Conservation (phyloP, 2,888 invertebrate genomes). For the Alloplasta piceator region DNA sequence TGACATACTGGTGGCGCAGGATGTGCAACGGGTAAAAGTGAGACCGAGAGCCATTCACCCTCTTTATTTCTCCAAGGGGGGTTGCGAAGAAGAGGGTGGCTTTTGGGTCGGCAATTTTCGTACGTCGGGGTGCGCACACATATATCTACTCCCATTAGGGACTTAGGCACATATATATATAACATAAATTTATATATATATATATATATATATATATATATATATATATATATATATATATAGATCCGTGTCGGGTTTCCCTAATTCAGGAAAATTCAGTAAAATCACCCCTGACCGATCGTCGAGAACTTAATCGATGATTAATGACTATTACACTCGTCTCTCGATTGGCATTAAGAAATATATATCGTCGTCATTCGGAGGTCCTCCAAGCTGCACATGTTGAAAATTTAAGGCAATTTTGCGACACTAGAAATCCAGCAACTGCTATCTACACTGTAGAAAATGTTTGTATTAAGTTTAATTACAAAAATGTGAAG, state of each 20-base stretch:
- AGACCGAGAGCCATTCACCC: constrained; percentile 55
- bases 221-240: not conserved
- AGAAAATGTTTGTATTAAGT: no score
- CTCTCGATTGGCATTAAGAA: constrained; percentile 29
- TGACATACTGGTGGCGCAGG: constrained; percentile 81
- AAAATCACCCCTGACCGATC: constrained; percentile 81
- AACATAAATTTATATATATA: no score
- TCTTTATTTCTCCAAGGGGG: constrained; percentile 56
- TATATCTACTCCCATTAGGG: constrained; percentile 11
- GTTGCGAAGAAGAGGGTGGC: constrained; percentile 56
- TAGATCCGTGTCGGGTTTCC: constrained; percentile 70
- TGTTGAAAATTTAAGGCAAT: constrained; percentile 29
- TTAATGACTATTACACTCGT: constrained; percentile 76
- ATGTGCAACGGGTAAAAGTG: constrained; percentile 42
- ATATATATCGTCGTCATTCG: constrained; percentile 30
- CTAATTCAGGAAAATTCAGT: constrained; percentile 81
- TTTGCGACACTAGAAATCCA: not conserved
- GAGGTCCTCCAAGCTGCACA: not conserved
- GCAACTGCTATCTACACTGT: no score
- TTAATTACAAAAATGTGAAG: no score
- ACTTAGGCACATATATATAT: not conserved
- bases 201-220: not conserved
- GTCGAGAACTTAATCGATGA: constrained; percentile 82
- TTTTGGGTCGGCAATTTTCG: constrained; percentile 26
- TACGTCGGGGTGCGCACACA: constrained; percentile 32